A percentile compares a stretch with the other conserved stretches of the same genome.
Evolutionary conservation across 2,797 vertebrate species (phyloP).

Genomic region (Melanotaenia nigrans): DNA sequence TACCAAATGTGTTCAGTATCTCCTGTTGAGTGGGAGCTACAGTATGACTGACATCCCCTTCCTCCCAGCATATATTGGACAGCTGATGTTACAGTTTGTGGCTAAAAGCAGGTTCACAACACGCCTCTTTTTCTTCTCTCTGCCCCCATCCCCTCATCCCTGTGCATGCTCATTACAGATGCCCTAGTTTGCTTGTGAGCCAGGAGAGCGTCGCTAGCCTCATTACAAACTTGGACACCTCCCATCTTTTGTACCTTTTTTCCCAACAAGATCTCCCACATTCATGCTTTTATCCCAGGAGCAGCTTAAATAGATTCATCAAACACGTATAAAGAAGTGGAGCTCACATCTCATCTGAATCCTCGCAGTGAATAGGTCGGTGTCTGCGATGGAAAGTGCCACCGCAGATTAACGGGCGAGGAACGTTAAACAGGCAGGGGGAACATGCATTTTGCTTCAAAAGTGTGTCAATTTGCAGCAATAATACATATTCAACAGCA

Average conservation of each 20-base stretch:
- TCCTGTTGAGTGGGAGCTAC: slow-evolving; percentile 31
- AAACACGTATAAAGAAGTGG: slow-evolving; percentile 75
- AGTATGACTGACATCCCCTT: slow-evolving; percentile 33
- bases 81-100: slow-evolving; percentile 44
- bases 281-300: slow-evolving; percentile 60
- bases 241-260: slow-evolving; percentile 77
- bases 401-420: slow-evolving; percentile 47
- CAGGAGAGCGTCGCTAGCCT: slow-evolving; percentile 75
- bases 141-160: slow-evolving; percentile 46
- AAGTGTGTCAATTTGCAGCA: slow-evolving; percentile 56
- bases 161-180: slow-evolving; percentile 76
- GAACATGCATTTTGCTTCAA: slow-evolving; percentile 49
- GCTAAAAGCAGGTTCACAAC: slow-evolving; percentile 44
- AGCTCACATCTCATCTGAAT: slow-evolving; percentile 71
- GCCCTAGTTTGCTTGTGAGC: slow-evolving; percentile 77
- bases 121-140: slow-evolving; percentile 32
- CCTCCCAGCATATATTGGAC: slow-evolving; percentile 31
- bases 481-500: slow-evolving; percentile 72
- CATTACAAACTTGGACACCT: slow-evolving; percentile 78
- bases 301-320: slow-evolving; percentile 73
- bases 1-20: slow-evolving; percentile 25
- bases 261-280: slow-evolving; percentile 70
- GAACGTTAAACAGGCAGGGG: slow-evolving; percentile 24
- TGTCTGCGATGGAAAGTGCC: slow-evolving; percentile 43
- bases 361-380: slow-evolving; percentile 46